Evolutionary conservation across 1,140 invertebrate species (phyloP).

Genomic region (Ditylenchus dipsaci): DNA sequence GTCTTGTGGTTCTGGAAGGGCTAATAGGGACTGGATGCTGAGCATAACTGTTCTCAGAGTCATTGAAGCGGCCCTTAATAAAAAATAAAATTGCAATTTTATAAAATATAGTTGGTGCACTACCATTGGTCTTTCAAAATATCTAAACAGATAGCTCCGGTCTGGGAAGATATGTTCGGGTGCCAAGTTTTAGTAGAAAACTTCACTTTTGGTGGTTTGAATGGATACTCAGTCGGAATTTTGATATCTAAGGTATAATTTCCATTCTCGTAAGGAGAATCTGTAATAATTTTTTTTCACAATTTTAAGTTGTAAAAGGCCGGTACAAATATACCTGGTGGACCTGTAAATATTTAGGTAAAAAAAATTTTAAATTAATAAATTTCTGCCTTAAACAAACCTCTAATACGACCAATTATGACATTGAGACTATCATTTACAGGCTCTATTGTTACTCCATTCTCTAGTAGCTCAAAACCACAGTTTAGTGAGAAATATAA

Average conservation of each 20-base stretch:
- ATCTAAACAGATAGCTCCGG: constrained; percentile 96
- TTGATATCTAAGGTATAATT: constrained; percentile 89
- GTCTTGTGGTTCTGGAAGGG: constrained; percentile 76
- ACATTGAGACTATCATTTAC: constrained; percentile 29
- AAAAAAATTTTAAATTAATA: not conserved
- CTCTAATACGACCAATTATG: constrained; percentile 30
- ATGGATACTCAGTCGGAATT: constrained; percentile 97
- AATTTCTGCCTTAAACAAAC: not conserved
- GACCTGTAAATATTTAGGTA: too few species aligned
- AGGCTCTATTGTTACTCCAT: constrained; percentile 33
- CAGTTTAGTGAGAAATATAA: constrained; percentile 7
- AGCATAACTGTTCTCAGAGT: constrained; percentile 83
- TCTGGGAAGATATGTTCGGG: constrained; percentile 97
- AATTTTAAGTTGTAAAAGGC: not conserved
- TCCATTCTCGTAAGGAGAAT: constrained; percentile 38
- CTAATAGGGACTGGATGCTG: constrained; percentile 77
- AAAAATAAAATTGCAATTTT: constrained; percentile 3
- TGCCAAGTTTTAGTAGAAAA: constrained; percentile 99
- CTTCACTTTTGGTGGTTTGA: constrained; percentile 86
- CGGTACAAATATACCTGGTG: not conserved
- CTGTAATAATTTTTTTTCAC: constrained; percentile 15
- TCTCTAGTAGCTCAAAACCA: constrained; percentile 31
- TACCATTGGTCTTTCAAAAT: constrained; percentile 98
- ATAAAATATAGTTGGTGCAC: not conserved
- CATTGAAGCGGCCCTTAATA: constrained; percentile 86